Base-by-base conservation (phyloP, 2,113 vertebrate genomes). In the Passer domesticus region DNA sequence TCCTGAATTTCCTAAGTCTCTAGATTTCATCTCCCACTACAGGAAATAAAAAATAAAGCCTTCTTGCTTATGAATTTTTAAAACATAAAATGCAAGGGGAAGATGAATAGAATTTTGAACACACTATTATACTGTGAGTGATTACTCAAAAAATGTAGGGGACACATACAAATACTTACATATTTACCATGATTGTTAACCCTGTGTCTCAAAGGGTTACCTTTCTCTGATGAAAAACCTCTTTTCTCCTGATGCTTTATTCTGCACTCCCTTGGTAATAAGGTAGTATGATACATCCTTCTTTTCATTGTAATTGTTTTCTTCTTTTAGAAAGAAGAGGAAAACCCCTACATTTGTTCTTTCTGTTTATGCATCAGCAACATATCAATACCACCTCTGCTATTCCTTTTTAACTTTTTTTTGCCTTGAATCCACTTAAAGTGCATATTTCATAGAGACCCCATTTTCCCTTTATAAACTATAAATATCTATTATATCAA, bases 21-120 rank as follows among this genome's bases (percentile, higher is more conserved):
- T 73, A 44, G 22, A 85, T 82, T 94, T 89, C 35, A 84, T 19
- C 52, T 89, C 10, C 19, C 69, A 39, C 58, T 49, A 28, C 1
- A 1, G 15, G 10, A 93, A 66, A 88, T 80, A 58, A 77, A 80
- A 80, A 83, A 86, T 74, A 78, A 84, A 35, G 44, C 17, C 11
- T 60, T 55, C 53, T 80, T 31, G 15, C 31, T 87, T 79, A 84
- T 87, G 64, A 84, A 84, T 92, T 95, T 87, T 94, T 94, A 87
- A 92, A 91, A 87, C 6, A 3, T 49, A 17, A 91, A 75, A 72
- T 82, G 41, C 20, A 92, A 92, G 73, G 46, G 17, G 17, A 83
- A 91, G 69, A 94, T 53, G 15, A 92, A 87, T 37, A 84, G 64
- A 88, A 74, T 83, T 90, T 88, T 50, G 28, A 83, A 55, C 46